A percentile compares a stretch with the other conserved stretches of the same genome.
Conservation (phyloP, 2,888 invertebrate species). For the Taenaris catops region DNA sequence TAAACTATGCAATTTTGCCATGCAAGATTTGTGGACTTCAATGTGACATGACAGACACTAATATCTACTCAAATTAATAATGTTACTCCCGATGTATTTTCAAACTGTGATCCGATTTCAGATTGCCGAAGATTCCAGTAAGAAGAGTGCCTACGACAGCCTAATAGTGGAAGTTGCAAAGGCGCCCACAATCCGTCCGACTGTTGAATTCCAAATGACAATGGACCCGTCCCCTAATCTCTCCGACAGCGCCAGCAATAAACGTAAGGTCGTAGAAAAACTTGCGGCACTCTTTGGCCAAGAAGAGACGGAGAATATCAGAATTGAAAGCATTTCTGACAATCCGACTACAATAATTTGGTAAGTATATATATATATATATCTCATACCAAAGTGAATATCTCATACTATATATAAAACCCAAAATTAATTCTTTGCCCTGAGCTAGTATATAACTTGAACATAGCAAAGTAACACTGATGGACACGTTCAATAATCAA, state of each 20-base stretch:
- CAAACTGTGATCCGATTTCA: no score
- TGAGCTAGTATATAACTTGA: no score
- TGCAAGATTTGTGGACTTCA: no score
- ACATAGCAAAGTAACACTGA: no score
- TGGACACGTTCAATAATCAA: no score
- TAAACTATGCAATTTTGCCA: no score
- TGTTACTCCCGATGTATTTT: no score
- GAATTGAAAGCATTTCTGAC: conserved; percentile 84
- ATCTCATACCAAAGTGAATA: background rate
- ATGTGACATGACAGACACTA: no score
- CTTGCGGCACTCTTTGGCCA: conserved; percentile 89
- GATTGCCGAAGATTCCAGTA: conserved; percentile 87
- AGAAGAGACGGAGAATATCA: conserved; percentile 84
- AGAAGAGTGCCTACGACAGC: conserved; percentile 88
- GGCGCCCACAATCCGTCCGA: conserved; percentile 82
- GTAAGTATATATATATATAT: conserved; percentile 41
- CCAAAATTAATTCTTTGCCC: no score
- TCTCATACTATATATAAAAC: background rate
- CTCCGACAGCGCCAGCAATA: conserved; percentile 84
- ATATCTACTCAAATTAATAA: no score
- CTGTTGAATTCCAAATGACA: conserved; percentile 90
- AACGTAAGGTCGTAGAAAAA: conserved; percentile 90
- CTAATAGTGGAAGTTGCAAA: conserved; percentile 86
- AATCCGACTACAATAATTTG: conserved; percentile 87
- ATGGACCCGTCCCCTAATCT: conserved; percentile 86